These are phyloP conservation scores for Trichosurus vulpecula DNA, from an alignment of 2,797 vertebrate species.

Conservation along the genomic window DNA sequence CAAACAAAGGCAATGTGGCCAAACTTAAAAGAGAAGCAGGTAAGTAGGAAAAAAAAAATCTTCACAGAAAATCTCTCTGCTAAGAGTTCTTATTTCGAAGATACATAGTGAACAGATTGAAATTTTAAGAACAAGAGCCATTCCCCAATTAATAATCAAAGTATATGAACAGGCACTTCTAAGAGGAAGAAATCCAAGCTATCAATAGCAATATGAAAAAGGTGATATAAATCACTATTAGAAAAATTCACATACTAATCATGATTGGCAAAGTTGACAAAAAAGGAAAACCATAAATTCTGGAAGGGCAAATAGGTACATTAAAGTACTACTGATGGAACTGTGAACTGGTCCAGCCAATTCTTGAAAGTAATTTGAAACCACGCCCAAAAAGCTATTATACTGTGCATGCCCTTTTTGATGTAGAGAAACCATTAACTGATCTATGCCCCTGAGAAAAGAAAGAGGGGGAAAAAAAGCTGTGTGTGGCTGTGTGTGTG, in stretches of 20 bases:
- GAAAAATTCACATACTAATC: not conserved
- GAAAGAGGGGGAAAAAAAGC: not conserved
- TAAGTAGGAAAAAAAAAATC: not conserved
- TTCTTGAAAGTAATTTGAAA: not conserved
- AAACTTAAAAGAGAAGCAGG: not conserved
- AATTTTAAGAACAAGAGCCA: not conserved
- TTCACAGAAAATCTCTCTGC: not conserved
- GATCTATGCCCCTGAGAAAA: not conserved
- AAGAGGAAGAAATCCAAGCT: not conserved
- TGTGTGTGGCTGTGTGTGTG: too few species aligned
- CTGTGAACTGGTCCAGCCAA: not conserved
- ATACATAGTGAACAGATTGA: not conserved
- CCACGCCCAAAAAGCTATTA: not conserved
- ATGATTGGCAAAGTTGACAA: not conserved
- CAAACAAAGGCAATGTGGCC: not conserved
- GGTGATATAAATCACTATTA: not conserved
- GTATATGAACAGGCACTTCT: not conserved
- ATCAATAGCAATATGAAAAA: not conserved
- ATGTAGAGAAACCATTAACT: not conserved
- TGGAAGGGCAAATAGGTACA: not conserved
- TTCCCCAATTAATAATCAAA: not conserved
- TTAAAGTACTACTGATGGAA: not conserved
- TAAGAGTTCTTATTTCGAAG: not conserved
- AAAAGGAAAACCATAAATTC: not conserved
- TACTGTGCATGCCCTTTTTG: not conserved